A percentile compares a stretch with the other conserved stretches of the same genome.
phyloP scores from a whole-genome alignment of 2,888 invertebrate species.

The Nebria salina region DNA sequence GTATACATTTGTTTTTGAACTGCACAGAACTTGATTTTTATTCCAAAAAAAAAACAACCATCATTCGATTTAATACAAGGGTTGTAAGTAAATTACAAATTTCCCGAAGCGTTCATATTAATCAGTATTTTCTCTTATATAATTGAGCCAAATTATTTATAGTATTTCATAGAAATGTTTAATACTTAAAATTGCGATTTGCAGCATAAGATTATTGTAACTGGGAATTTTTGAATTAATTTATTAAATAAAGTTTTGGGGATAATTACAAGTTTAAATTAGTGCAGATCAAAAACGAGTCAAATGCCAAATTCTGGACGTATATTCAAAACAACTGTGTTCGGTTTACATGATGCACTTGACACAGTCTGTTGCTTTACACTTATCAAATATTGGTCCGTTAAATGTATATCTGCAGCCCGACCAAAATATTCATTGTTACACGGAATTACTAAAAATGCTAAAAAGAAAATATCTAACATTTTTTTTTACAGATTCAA shows the following conservation, averaged over 20 bases:
- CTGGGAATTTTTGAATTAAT: too few relatives aligned
- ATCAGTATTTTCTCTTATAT: too few relatives aligned
- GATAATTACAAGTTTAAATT: background rate
- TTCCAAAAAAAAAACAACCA: background rate
- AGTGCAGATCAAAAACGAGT: background rate
- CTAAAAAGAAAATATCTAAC: background rate
- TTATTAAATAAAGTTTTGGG: background rate
- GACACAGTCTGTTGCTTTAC: background rate
- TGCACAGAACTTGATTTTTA: background rate
- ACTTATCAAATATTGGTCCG: constrained; percentile 16
- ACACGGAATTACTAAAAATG: constrained; percentile 17
- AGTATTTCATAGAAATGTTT: too few relatives aligned
- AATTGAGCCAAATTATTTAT: too few relatives aligned
- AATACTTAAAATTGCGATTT: too few relatives aligned
- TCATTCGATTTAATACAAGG: too few relatives aligned
- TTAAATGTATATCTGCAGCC: background rate
- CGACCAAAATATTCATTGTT: background rate
- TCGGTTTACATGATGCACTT: constrained; percentile 6
- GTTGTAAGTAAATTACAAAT: too few relatives aligned
- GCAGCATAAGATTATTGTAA: too few relatives aligned
- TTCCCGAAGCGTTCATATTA: too few relatives aligned
- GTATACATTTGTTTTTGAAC: background rate
- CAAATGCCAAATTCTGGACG: background rate
- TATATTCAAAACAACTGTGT: background rate
- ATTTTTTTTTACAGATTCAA: constrained; percentile 3